Conservation (phyloP, 2,113 vertebrate genomes). For the Piaya cayana region DNA sequence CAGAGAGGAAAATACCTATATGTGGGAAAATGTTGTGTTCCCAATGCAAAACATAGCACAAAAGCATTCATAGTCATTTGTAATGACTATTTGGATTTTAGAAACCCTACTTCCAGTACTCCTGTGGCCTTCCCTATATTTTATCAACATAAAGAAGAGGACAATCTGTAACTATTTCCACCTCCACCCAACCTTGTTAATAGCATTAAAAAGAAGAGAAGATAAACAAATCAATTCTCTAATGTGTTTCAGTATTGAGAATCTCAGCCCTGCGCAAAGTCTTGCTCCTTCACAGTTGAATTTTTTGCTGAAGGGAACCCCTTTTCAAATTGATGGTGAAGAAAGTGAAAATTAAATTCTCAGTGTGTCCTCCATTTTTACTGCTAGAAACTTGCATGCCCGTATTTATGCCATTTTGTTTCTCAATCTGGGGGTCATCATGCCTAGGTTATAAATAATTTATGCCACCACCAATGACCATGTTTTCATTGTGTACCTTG, state of each 20-base stretch:
- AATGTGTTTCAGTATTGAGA: not conserved
- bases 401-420: not conserved
- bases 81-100: not conserved
- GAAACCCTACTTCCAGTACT: not conserved
- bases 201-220: not conserved
- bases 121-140: not conserved
- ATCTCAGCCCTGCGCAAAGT: not conserved
- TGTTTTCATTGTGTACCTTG: not conserved
- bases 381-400: not conserved
- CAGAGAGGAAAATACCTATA: not conserved
- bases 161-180: not conserved
- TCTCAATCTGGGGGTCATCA: not conserved
- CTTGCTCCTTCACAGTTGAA: not conserved
- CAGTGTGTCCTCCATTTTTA: not conserved
- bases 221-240: not conserved
- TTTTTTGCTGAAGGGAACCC: not conserved
- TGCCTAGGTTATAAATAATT: not conserved
- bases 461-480: fast-evolving
- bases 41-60: not conserved
- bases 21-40: not conserved
- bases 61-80: not conserved
- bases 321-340: not conserved
- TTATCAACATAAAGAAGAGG: not conserved
- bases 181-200: not conserved
- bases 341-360: not conserved